Conservation (phyloP, 1,140 invertebrate genomes). For the Elymnias hypermnestra region DNA sequence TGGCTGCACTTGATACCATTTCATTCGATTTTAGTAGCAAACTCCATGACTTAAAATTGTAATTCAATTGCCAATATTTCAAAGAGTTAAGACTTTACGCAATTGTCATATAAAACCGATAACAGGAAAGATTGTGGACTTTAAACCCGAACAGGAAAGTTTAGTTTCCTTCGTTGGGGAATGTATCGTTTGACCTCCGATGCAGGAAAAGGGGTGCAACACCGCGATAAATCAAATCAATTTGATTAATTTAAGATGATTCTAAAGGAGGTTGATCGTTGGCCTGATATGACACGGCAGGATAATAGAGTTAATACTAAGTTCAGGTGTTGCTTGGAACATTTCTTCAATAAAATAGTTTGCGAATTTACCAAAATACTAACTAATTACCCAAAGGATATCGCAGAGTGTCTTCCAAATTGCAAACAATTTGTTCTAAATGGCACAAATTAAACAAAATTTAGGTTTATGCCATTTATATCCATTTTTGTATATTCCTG, state of each 20-base stretch:
- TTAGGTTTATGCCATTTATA: too few relatives aligned
- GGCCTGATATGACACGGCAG: conserved; percentile 5
- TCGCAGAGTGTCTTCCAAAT: too few relatives aligned
- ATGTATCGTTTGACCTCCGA: conserved; percentile 37
- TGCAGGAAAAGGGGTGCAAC: conserved; percentile 51
- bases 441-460: too few relatives aligned
- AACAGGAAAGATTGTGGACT: conserved; percentile 9
- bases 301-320: not conserved
- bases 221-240: conserved; percentile 38
- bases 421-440: too few relatives aligned
- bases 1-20: conserved; percentile 37
- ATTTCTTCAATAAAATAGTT: too few relatives aligned
- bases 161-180: conserved; percentile 1
- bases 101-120: not conserved
- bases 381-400: too few relatives aligned
- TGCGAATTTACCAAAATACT: too few relatives aligned
- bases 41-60: not conserved
- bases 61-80: not conserved
- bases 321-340: conserved; percentile 1
- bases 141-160: conserved; percentile 20
- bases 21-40: conserved; percentile 21
- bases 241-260: conserved; percentile 48
- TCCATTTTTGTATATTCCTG: too few relatives aligned
- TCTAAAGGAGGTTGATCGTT: conserved; percentile 25
- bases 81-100: conserved; percentile 18